A percentile compares a stretch with the other conserved stretches of the same genome.
Conservation (phyloP, 2,888 invertebrate species). For the Troilus luridus region DNA sequence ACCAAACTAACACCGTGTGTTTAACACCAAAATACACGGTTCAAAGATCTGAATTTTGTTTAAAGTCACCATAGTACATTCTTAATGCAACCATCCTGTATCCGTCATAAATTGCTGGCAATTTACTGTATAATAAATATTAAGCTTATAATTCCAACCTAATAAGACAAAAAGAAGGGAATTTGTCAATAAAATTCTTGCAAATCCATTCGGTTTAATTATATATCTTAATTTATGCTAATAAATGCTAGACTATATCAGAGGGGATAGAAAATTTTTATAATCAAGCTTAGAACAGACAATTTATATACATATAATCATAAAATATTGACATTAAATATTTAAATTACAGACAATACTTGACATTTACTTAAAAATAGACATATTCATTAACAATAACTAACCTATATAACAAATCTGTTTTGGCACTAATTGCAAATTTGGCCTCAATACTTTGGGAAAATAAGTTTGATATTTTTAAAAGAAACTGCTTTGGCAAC, state of each 20-base stretch:
- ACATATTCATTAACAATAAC: background rate
- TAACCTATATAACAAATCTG: constrained; percentile 12
- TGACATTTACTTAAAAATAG: background rate
- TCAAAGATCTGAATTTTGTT: background rate
- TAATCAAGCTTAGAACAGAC: background rate
- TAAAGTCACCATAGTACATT: background rate
- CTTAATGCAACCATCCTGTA: background rate
- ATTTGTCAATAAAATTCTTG: background rate
- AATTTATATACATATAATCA: background rate
- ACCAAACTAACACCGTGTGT: no score
- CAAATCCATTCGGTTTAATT: background rate
- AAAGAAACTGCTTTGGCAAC: constrained; percentile 32
- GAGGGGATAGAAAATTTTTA: background rate
- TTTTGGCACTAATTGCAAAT: constrained; percentile 29
- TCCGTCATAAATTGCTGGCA: background rate
- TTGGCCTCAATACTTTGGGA: constrained; percentile 23
- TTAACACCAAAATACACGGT: background rate
- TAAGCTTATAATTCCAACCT: background rate
- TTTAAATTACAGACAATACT: background rate
- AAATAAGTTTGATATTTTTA: background rate
- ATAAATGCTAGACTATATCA: background rate
- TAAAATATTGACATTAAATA: constrained; percentile 5
- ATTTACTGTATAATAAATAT: background rate
- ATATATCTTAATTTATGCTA: background rate
- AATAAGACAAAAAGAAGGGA: background rate